These are phyloP conservation scores for Lampropteryx suffumata DNA, from an alignment of 2,888 invertebrate species.

Conservation along the genomic window DNA sequence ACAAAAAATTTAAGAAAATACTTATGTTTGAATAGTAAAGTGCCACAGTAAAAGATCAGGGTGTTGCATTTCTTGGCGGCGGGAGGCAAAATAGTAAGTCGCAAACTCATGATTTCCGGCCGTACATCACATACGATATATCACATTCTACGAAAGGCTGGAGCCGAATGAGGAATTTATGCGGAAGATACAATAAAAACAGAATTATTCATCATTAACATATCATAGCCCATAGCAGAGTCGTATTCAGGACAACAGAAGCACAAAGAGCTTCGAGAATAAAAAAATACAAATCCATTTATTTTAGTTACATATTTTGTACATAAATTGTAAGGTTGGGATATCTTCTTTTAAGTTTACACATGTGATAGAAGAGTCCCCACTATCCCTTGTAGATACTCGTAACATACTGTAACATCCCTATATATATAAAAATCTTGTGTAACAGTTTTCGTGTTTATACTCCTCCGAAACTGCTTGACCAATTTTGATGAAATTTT, in stretches of 20 bases:
- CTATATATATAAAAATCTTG: no score
- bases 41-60: background rate
- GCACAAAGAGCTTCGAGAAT: no score
- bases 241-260: background rate
- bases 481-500: no score
- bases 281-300: no score
- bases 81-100: conserved; percentile 18
- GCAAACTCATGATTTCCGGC: conserved; percentile 23
- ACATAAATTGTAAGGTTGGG: no score
- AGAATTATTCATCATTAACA: conserved; percentile 30
- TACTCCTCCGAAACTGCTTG: no score
- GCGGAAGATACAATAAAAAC: conserved; percentile 25
- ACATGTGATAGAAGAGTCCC: no score
- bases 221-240: conserved; percentile 14
- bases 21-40: background rate
- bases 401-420: no score
- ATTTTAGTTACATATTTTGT: no score
- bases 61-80: conserved; percentile 11
- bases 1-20: background rate
- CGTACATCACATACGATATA: conserved; percentile 17
- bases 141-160: conserved; percentile 8
- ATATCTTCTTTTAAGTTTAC: no score
- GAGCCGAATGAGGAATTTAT: conserved; percentile 23
- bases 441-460: no score
- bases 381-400: no score